Conservation (phyloP, 2,888 invertebrate species). For the Timema cristinae region DNA sequence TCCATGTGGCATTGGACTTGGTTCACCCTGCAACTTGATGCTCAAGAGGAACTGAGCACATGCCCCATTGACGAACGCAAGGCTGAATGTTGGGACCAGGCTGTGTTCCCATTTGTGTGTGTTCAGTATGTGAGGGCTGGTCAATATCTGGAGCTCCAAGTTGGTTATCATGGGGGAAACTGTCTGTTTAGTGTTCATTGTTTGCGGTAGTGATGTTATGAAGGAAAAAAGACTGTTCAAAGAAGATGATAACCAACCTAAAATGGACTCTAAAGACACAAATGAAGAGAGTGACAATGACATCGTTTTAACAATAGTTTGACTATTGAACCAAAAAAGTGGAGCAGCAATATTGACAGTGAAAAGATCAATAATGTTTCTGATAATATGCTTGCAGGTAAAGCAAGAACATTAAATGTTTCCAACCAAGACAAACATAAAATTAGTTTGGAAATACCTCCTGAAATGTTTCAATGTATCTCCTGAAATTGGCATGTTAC, state of each 20-base stretch:
- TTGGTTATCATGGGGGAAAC: conserved; percentile 47
- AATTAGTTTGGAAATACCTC: too few species aligned
- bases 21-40: conserved; percentile 67
- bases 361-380: too few species aligned
- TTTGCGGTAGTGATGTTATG: too few species aligned
- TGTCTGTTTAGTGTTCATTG: conserved; percentile 37
- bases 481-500: too few species aligned
- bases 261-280: too few species aligned
- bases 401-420: too few species aligned
- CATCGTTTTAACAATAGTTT: conserved; percentile 24
- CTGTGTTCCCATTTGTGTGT: conserved; percentile 58
- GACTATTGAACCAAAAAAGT: too few species aligned
- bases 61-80: conserved; percentile 47
- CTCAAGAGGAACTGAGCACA: conserved; percentile 54
- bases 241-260: background rate
- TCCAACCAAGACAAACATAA: too few species aligned
- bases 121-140: conserved; percentile 36
- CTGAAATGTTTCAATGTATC: too few species aligned
- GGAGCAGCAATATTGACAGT: too few species aligned
- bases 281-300: background rate
- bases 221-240: too few species aligned
- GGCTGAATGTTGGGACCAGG: conserved; percentile 71
- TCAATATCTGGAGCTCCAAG: conserved; percentile 42
- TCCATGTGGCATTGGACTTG: conserved; percentile 67
- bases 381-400: too few species aligned